Conservation (phyloP, 2,888 invertebrate species). For the Sepiola atlantica region DNA sequence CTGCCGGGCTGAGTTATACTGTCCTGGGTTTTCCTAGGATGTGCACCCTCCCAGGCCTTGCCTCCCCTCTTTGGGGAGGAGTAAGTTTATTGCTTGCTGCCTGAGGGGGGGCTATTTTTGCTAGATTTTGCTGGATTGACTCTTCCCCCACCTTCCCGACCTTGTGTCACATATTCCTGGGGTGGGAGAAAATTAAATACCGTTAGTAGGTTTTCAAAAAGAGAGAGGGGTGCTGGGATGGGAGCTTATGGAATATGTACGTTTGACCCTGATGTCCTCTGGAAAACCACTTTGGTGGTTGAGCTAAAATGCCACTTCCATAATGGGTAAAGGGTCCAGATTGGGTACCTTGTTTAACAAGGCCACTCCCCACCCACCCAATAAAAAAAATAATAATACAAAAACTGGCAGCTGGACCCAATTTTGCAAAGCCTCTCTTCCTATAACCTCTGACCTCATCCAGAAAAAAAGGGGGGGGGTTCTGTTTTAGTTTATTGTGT, state of each 20-base stretch:
- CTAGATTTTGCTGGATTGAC: too few relatives aligned
- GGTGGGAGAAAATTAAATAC: too few relatives aligned
- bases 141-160: too few relatives aligned
- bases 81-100: too few relatives aligned
- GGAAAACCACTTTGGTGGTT: slow-evolving; percentile 32
- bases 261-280: slow-evolving; percentile 15
- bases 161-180: too few relatives aligned
- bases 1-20: too few relatives aligned
- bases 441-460: not conserved
- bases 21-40: too few relatives aligned
- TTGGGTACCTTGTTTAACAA: not conserved
- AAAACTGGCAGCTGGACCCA: not conserved
- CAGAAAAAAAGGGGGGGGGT: not conserved
- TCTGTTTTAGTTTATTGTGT: not conserved
- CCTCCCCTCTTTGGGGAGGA: too few relatives aligned
- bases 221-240: not conserved
- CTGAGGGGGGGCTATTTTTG: too few relatives aligned
- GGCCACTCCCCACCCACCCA: not conserved
- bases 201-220: not conserved
- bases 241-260: not conserved
- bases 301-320: not conserved
- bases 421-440: not conserved
- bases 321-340: not conserved
- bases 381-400: too few relatives aligned
- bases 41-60: too few relatives aligned